These are phyloP conservation scores for Tetanocera ferruginea DNA, from an alignment of 2,888 invertebrate species.

Conservation along the genomic window DNA sequence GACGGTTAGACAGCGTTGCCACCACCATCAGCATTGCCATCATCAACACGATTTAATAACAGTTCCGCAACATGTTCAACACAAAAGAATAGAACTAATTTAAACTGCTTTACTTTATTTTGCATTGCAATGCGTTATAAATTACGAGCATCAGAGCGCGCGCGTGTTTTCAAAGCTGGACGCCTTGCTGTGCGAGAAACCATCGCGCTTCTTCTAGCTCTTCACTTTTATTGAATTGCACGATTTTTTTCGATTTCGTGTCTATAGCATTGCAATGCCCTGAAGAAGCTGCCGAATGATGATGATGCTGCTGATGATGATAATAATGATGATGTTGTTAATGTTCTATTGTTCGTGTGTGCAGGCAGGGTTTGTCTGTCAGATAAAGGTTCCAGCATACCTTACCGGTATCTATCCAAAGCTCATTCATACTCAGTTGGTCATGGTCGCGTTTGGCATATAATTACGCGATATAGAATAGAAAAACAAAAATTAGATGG, in stretches of 20 bases:
- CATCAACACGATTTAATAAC: conserved; percentile 5
- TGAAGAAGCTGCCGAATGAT: not conserved
- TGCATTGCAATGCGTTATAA: conserved; percentile 17
- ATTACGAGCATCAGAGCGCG: not conserved
- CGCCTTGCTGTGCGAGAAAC: not conserved
- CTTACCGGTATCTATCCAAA: not conserved
- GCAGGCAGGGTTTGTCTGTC: not conserved
- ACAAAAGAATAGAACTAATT: conserved; percentile 62
- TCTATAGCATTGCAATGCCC: not conserved
- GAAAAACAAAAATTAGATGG: not conserved
- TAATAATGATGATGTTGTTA: not conserved
- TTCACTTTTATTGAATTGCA: not conserved
- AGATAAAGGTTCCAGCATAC: no score
- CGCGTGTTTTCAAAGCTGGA: not conserved
- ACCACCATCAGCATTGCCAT: not conserved
- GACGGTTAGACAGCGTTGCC: not conserved
- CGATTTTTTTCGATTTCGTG: conserved; percentile 25
- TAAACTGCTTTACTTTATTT: conserved; percentile 55
- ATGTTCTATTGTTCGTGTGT: not conserved
- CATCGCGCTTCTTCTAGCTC: not conserved
- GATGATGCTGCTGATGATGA: not conserved
- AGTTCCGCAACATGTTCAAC: conserved; percentile 39
- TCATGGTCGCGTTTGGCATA: conserved; percentile 27
- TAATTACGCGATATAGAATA: conserved; percentile 15
- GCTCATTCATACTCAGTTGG: conserved; percentile 26